A percentile compares a stretch with the other conserved stretches of the same genome.
These are phyloP conservation scores for Phoenicopterus ruber DNA, from an alignment of 2,113 vertebrate genomes.

Conservation along the genomic window DNA sequence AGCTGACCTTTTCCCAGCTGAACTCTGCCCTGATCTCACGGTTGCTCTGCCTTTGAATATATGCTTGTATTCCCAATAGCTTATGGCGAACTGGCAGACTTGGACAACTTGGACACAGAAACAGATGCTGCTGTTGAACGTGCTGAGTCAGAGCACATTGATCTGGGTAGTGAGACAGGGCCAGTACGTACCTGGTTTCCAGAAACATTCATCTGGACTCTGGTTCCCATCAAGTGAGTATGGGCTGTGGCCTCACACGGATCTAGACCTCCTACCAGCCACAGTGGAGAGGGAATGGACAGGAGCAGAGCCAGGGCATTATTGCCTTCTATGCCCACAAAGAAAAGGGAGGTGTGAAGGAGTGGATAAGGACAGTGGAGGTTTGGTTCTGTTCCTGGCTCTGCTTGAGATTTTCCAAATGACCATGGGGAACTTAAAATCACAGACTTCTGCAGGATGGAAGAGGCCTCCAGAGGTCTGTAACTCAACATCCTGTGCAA, in stretches of 20 bases:
- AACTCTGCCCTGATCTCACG: neutral
- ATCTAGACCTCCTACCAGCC: neutral
- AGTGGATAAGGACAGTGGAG: neutral
- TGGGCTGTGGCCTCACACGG: neutral
- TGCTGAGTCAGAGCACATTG: neutral
- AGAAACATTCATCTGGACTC: slow-evolving; percentile 64
- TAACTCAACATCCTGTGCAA: neutral
- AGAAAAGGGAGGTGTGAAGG: neutral
- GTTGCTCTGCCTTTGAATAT: neutral
- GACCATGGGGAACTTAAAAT: neutral
- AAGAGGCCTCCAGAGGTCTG: neutral
- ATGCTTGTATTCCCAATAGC: neutral
- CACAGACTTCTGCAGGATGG: neutral
- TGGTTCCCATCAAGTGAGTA: slow-evolving; percentile 52
- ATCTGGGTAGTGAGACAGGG: neutral
- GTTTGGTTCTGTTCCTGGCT: neutral
- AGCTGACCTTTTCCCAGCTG: neutral
- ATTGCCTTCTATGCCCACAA: neutral
- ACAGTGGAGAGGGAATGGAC: neutral
- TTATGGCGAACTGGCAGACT: neutral
- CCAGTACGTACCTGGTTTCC: slow-evolving; percentile 42
- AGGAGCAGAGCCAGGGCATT: neutral
- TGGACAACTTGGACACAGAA: neutral
- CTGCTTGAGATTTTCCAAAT: neutral
- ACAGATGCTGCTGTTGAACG: neutral